These are phyloP conservation scores for Octopus bimaculoides DNA, from an alignment of 1,140 invertebrate genomes.

Conservation along the genomic window DNA sequence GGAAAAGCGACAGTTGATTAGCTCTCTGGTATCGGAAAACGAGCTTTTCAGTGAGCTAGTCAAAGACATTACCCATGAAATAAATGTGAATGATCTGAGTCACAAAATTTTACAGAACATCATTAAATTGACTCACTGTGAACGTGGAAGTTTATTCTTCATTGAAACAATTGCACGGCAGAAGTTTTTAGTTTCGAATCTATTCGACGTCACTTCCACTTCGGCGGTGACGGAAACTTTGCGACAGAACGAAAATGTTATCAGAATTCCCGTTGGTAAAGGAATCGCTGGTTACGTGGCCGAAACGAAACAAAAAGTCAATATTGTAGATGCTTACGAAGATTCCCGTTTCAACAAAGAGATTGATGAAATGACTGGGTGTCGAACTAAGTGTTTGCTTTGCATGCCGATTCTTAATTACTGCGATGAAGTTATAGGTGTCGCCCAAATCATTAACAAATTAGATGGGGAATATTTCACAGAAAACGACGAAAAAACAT, in stretches of 20 bases:
- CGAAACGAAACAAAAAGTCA: conserved; percentile 84
- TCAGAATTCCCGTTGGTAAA: conserved; percentile 65
- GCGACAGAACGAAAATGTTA: conserved; percentile 53
- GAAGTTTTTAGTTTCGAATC: conserved; percentile 79
- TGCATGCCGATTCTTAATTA: conserved; percentile 95
- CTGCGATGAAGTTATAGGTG: conserved; percentile 92
- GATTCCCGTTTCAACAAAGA: conserved; percentile 77
- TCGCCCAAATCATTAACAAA: conserved; percentile 97
- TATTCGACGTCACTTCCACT: conserved; percentile 78
- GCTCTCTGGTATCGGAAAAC: conserved; percentile 72
- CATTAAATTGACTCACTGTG: conserved; percentile 84
- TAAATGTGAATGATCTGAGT: conserved; percentile 88
- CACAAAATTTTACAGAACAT: conserved; percentile 97
- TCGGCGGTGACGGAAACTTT: conserved; percentile 73
- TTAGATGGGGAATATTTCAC: conserved; percentile 47
- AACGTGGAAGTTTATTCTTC: conserved; percentile 89
- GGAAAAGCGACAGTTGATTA: neutral
- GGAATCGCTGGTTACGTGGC: conserved; percentile 94
- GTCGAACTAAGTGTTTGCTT: conserved; percentile 85
- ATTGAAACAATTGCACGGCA: conserved; percentile 67
- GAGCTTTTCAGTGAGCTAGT: conserved; percentile 94
- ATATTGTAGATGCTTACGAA: conserved; percentile 92
- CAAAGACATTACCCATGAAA: conserved; percentile 93
- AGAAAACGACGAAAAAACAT: conserved; percentile 59
- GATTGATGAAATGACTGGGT: conserved; percentile 88